phyloP scores from a whole-genome alignment of 2,113 vertebrate species.

The Zapus hudsonius region DNA sequence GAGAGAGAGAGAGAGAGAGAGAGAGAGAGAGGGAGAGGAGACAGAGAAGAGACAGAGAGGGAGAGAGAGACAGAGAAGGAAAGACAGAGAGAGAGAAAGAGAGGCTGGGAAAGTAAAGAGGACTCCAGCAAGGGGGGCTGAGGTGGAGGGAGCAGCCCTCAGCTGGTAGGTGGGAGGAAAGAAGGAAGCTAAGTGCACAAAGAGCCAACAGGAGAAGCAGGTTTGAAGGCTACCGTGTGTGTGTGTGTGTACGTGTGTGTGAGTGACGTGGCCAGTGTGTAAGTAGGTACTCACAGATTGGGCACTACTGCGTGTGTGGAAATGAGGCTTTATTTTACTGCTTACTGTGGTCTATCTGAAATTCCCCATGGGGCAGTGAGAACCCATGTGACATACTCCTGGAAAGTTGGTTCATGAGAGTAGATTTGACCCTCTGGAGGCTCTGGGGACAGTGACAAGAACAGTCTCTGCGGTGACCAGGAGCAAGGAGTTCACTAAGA shows the following conservation, averaged over 20 bases:
- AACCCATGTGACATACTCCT: neutral
- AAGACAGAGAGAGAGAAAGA: too few relatives aligned
- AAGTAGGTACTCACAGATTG: neutral
- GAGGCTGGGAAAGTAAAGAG: neutral
- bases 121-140: neutral
- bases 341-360: neutral
- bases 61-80: too few relatives aligned
- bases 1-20: too few relatives aligned
- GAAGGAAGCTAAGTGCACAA: neutral
- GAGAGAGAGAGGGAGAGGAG: too few relatives aligned
- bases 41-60: too few relatives aligned
- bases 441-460: neutral
- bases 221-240: neutral
- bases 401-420: neutral
- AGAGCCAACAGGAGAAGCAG: neutral
- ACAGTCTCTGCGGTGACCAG: neutral
- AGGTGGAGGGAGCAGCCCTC: neutral
- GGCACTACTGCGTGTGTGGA: neutral
- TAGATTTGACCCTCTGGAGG: neutral
- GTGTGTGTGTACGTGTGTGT: neutral
- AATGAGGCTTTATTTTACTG: neutral
- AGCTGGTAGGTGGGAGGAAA: neutral
- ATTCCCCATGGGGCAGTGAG: neutral
- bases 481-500: neutral
- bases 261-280: neutral